Percentiles rank a stretch among this genome's conserved stretches.
Evolutionary conservation across 1,140 invertebrate genomes (phyloP).

Genomic region (Trachymyrmex cornetzi): DNA sequence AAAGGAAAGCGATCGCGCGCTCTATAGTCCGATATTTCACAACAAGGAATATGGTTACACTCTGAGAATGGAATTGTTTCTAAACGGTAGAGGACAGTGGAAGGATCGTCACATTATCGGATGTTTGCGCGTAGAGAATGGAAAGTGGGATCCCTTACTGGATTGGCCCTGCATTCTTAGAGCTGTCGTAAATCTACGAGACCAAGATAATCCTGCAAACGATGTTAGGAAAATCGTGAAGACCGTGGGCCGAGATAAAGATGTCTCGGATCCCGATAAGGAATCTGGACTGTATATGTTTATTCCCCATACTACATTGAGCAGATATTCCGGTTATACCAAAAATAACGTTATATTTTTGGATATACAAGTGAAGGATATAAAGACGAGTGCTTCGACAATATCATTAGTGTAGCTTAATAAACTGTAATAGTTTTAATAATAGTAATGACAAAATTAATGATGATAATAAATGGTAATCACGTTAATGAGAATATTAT

Average conservation of each 20-base stretch:
- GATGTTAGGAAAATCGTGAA: constrained; percentile 86
- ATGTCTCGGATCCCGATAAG: constrained; percentile 85
- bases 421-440: constrained; percentile 14
- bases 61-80: constrained; percentile 89
- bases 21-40: constrained; percentile 90
- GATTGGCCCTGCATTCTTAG: constrained; percentile 90
- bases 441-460: not conserved
- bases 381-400: constrained; percentile 71
- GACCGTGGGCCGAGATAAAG: constrained; percentile 84
- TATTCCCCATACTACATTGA: constrained; percentile 90
- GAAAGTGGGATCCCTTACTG: constrained; percentile 90
- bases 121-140: constrained; percentile 89
- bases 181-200: constrained; percentile 88
- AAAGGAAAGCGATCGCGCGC: constrained; percentile 88
- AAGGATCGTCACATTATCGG: constrained; percentile 90
- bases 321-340: constrained; percentile 88
- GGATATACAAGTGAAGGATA: constrained; percentile 87
- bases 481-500: not conserved
- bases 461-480: constrained; percentile 26
- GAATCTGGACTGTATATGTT: constrained; percentile 90
- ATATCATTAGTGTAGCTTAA: constrained; percentile 1
- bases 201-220: constrained; percentile 87
- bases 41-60: constrained; percentile 91
- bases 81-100: constrained; percentile 92
- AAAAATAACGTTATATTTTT: constrained; percentile 90